phyloP scores from a whole-genome alignment of 2,888 invertebrate species.

The Napeogenes inachia region DNA sequence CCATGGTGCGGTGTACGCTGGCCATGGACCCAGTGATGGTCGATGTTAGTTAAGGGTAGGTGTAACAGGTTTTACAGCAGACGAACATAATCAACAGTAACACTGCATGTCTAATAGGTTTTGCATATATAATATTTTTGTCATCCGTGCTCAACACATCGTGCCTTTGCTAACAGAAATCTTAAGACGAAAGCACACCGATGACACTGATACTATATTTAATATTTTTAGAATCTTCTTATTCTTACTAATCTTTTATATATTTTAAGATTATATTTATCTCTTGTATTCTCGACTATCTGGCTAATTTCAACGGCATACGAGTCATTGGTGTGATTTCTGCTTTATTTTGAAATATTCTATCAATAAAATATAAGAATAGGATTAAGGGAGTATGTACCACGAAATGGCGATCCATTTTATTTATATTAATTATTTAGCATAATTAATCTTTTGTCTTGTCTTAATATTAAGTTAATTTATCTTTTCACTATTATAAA shows the following conservation, averaged over 20 bases:
- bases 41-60: slow-evolving; percentile 6
- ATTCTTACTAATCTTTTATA: background rate
- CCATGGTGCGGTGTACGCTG: background rate
- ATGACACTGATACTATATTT: background rate
- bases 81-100: slow-evolving; percentile 3
- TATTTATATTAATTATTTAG: background rate
- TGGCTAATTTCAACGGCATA: background rate
- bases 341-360: slow-evolving; percentile 14
- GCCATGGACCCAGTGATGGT: slow-evolving; percentile 2
- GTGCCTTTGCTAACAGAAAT: slow-evolving; percentile 29
- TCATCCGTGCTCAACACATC: slow-evolving; percentile 30
- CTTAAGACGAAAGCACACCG: slow-evolving; percentile 21
- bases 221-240: background rate
- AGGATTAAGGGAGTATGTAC: slow-evolving; percentile 7
- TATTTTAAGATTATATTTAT: too few relatives aligned
- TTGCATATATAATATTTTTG: slow-evolving; percentile 17
- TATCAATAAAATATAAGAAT: slow-evolving; percentile 12
- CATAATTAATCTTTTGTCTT: background rate
- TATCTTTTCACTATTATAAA: background rate
- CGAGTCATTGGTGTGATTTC: slow-evolving; percentile 14
- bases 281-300: background rate
- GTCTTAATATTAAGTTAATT: slow-evolving; percentile 5
- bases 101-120: slow-evolving; percentile 11
- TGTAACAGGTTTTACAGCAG: slow-evolving; percentile 12
- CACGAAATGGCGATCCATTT: background rate